A percentile compares a stretch with the other conserved stretches of the same genome.
These are phyloP conservation scores for Prinia subflava DNA, from an alignment of 2,113 vertebrate genomes.

Conservation along the genomic window DNA sequence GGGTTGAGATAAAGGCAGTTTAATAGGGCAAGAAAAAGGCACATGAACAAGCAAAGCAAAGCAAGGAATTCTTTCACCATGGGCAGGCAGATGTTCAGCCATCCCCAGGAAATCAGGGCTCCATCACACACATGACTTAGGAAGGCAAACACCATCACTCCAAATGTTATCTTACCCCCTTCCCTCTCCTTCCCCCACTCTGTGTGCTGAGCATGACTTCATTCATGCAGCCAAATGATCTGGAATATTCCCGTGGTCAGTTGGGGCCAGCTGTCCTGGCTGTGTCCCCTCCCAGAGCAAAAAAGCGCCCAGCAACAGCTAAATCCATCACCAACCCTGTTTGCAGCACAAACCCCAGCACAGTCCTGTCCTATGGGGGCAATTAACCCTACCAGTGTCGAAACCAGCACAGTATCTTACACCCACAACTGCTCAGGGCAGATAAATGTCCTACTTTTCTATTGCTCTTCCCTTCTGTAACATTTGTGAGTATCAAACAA, in stretches of 20 bases:
- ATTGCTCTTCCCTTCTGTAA: background rate
- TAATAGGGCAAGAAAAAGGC: background rate
- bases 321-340: background rate
- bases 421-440: background rate
- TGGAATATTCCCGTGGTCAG: background rate
- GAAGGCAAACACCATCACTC: background rate
- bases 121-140: background rate
- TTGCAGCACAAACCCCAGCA: background rate
- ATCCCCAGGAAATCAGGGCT: background rate
- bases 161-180: background rate
- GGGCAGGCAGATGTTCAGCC: background rate
- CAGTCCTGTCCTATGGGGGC: fast-evolving
- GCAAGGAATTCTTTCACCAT: background rate
- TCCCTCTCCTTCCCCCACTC: background rate
- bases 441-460: background rate
- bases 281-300: background rate
- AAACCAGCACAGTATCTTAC: background rate
- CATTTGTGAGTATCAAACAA: fast-evolving
- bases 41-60: background rate
- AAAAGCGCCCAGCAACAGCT: background rate
- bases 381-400: background rate
- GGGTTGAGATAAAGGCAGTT: background rate
- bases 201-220: background rate
- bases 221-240: fast-evolving
- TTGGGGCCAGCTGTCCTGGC: background rate